Evolutionary conservation across 2,888 invertebrate genomes (phyloP), one percentile per base, ranked within the genome.

Genomic region (Anodontia alba): DNA sequence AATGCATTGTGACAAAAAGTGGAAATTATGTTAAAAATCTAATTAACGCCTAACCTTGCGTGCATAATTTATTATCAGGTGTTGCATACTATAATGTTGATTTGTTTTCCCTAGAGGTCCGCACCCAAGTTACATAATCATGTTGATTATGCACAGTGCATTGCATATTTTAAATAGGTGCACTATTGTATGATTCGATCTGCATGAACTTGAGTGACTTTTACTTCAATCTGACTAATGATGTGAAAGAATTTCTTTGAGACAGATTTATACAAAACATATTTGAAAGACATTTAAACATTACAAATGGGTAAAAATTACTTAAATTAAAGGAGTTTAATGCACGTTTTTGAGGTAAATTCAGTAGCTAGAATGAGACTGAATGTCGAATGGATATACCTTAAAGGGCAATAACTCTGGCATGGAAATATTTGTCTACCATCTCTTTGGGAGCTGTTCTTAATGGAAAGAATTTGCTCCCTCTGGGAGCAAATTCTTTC

Each of bases 241-340:
- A 57, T 57, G 57, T 29, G 29, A 57, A 57, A 57, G 57, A 57
- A 57, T 57, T 23, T 57, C 7, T 57, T 57, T n/a, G n/a, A n/a
- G n/a, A n/a, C n/a, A n/a, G n/a, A n/a, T n/a, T n/a, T n/a, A n/a
- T n/a, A n/a, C n/a, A n/a, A n/a, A n/a, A n/a, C n/a, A n/a, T n/a
- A n/a, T n/a, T n/a, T n/a, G n/a, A n/a, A 49, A 49, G 3, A 49
- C 10, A 42, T 42, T 15, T 42, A 42, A 7, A 42, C 7, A 15
- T 42, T 42, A 15, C 7, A 10, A 10, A 42, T 10, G 7, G 7
- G 7, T 15, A 42, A 42, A 7, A 10, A 42, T 42, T 42, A 42
- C 8, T 15, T 42, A 15, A 15, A 7, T 10, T 10, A 42, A 42
- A 15, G 42, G 42, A 42, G 8, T 15, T 42, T 42, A 42, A 10